Conservation (phyloP, 2,888 invertebrate genomes). For the Perdita meconis region DNA sequence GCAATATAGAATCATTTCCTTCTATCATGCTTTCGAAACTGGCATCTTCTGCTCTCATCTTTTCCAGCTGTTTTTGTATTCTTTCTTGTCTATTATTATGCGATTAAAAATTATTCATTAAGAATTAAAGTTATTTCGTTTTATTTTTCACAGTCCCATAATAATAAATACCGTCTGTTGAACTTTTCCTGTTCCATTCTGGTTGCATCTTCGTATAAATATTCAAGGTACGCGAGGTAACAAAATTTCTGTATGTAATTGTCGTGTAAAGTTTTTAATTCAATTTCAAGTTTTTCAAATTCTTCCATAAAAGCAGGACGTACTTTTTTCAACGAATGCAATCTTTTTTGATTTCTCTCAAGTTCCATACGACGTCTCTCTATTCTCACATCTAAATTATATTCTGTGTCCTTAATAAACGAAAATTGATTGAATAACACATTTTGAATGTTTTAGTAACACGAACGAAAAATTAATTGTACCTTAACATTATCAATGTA, state of each 20-base stretch:
- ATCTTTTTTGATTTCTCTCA: slow-evolving; percentile 95
- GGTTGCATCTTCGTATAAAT: slow-evolving; percentile 93
- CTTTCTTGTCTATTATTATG: slow-evolving; percentile 83
- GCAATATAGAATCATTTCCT: slow-evolving; percentile 82
- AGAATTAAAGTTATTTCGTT: neutral
- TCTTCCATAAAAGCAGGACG: slow-evolving; percentile 99
- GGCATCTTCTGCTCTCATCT: slow-evolving; percentile 86
- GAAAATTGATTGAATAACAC: neutral
- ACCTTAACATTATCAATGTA: slow-evolving; percentile 92
- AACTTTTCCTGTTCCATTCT: slow-evolving; percentile 91
- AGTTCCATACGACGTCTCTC: slow-evolving; percentile 95
- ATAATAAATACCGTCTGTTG: slow-evolving; percentile 87
- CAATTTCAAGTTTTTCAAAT: slow-evolving; percentile 94
- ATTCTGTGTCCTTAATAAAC: slow-evolving; percentile 89
- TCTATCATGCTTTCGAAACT: slow-evolving; percentile 84
- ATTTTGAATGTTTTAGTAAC: neutral
- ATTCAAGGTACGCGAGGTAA: slow-evolving; percentile 94
- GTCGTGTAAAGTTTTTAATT: slow-evolving; percentile 93
- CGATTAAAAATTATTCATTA: slow-evolving; percentile 2
- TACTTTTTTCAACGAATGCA: slow-evolving; percentile 97
- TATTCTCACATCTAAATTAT: slow-evolving; percentile 95
- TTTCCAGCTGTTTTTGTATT: slow-evolving; percentile 86
- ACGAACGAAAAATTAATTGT: neutral
- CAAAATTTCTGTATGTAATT: slow-evolving; percentile 95
- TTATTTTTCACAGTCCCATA: neutral